Evolutionary conservation across 1,140 invertebrate species (phyloP).

Genomic region (Chrysopa pallens): DNA sequence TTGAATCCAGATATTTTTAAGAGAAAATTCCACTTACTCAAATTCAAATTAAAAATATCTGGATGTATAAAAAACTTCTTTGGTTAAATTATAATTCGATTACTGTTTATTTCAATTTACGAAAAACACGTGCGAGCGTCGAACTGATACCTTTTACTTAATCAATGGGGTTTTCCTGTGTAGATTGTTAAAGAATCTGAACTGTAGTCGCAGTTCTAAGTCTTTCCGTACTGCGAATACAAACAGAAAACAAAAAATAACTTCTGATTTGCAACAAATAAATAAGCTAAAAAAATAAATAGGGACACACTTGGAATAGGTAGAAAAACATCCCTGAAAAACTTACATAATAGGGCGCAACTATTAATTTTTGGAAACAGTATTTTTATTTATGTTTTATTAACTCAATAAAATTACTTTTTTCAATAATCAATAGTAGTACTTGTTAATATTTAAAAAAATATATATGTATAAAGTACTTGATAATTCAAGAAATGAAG

Average conservation of each 20-base stretch:
- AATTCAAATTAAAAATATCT: neutral
- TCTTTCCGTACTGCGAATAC: conserved; percentile 77
- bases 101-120: too few species aligned
- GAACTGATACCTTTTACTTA: conserved; percentile 38
- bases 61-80: neutral
- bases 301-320: too few species aligned
- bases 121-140: neutral
- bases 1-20: neutral
- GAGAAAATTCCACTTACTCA: neutral
- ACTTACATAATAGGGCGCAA: too few species aligned
- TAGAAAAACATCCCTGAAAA: too few species aligned
- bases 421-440: too few species aligned
- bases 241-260: neutral
- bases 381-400: too few species aligned
- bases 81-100: neutral
- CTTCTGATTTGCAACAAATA: neutral
- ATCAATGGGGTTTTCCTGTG: conserved; percentile 69
- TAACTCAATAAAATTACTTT: too few species aligned
- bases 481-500: too few species aligned
- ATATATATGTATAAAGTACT: too few species aligned
- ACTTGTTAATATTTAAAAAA: too few species aligned
- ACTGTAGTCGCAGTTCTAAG: conserved; percentile 76
- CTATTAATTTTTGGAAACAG: too few species aligned
- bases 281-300: too few species aligned
- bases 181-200: conserved; percentile 84